Evolutionary conservation across 2,113 vertebrate species (phyloP).

Genomic region (Gavialis gangeticus): DNA sequence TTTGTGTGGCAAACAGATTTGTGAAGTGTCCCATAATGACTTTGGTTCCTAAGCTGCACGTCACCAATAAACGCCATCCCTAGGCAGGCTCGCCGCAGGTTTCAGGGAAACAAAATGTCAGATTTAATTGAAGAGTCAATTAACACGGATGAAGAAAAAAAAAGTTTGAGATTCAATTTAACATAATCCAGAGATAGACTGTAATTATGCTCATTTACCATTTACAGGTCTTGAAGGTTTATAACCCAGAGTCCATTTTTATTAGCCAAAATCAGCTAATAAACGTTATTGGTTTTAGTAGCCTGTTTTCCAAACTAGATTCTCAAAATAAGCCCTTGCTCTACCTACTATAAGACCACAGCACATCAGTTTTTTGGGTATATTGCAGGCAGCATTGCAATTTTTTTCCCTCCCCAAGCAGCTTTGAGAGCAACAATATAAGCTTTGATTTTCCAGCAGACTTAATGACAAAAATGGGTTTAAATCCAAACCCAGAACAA

Average conservation of each 20-base stretch:
- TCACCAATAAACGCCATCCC: not conserved
- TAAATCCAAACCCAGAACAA: constrained; percentile 49
- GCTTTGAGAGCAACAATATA: not conserved
- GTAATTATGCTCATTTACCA: not conserved
- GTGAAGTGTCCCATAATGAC: constrained; percentile 12
- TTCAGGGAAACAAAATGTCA: constrained; percentile 6
- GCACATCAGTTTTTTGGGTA: not conserved
- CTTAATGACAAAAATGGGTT: not conserved
- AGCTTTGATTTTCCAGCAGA: not conserved
- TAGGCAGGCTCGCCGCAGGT: not conserved
- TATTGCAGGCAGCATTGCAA: rapidly evolving
- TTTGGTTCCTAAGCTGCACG: constrained; percentile 9
- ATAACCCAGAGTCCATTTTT: not conserved
- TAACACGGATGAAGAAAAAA: not conserved
- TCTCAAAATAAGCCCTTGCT: not conserved
- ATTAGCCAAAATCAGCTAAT: not conserved
- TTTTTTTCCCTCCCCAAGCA: not conserved
- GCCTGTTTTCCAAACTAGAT: not conserved
- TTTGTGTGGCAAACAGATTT: constrained; percentile 26
- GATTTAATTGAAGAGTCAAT: not conserved
- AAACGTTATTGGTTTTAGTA: not conserved
- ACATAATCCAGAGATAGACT: not conserved
- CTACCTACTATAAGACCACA: not conserved
- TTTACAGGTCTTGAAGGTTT: not conserved
- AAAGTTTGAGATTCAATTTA: not conserved